Conservation (phyloP, 1,140 invertebrate species). For the Aleiodes sp. region DNA sequence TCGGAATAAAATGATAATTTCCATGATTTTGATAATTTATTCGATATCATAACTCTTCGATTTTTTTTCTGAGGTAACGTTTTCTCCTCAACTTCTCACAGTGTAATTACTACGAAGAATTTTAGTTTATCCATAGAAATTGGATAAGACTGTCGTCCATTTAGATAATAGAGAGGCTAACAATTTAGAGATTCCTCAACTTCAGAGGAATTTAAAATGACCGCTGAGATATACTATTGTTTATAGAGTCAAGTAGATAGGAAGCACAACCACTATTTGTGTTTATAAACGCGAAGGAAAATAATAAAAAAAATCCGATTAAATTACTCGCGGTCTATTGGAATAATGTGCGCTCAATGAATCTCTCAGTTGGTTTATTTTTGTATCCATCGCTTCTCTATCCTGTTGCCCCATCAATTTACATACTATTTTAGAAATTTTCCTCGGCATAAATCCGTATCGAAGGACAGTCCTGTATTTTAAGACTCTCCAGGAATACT, state of each 20-base stretch:
- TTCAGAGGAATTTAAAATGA: neutral
- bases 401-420: constrained; percentile 18
- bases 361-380: constrained; percentile 17
- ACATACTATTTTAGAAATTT: constrained; percentile 21
- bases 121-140: constrained; percentile 3
- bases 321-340: constrained; percentile 23
- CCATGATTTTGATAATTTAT: neutral
- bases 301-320: neutral
- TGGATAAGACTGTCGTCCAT: neutral
- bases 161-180: constrained; percentile 8
- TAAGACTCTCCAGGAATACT: neutral
- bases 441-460: neutral
- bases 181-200: neutral
- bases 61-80: neutral
- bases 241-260: neutral
- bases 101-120: neutral
- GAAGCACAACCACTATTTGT: neutral
- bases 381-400: constrained; percentile 16
- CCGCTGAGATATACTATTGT: neutral
- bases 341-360: neutral
- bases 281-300: neutral
- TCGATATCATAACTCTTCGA: neutral
- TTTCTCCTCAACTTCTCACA: constrained; percentile 4
- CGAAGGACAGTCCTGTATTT: neutral
- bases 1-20: too few relatives aligned